Percentiles rank a stretch among this genome's conserved stretches.
Evolutionary conservation across 2,113 vertebrate species (phyloP).

Genomic region (Manacus vitellinus): DNA sequence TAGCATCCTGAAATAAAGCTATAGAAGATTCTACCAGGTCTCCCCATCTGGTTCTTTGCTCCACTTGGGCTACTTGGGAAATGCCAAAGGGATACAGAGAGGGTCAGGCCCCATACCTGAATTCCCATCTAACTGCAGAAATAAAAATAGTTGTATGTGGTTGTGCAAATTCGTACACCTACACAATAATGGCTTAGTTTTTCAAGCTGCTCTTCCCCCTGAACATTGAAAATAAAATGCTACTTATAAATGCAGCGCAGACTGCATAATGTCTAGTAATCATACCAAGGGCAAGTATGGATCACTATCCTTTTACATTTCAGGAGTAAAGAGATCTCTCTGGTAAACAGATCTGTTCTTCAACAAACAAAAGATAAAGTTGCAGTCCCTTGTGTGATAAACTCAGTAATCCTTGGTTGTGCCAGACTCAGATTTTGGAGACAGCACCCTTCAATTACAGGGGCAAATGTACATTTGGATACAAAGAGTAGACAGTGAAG

Average conservation of each 20-base stretch:
- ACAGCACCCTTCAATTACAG: not conserved
- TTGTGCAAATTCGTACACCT: not conserved
- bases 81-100: not conserved
- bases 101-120: not conserved
- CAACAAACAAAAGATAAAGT: not conserved
- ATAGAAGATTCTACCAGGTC: not conserved
- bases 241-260: not conserved
- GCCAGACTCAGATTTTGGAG: not conserved
- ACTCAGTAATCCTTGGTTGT: not conserved
- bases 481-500: not conserved
- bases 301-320: not conserved
- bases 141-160: not conserved
- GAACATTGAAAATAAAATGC: not conserved
- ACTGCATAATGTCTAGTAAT: not conserved
- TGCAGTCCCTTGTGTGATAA: not conserved
- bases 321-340: not conserved
- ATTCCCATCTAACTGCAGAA: not conserved
- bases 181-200: not conserved
- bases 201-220: not conserved
- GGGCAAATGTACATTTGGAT: not conserved
- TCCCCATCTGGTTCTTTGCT: not conserved
- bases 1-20: not conserved
- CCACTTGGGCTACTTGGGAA: not conserved
- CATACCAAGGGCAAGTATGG: not conserved
- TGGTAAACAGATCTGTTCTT: not conserved